Evolutionary conservation across 2,888 invertebrate genomes (phyloP), one percentile per base, ranked within the genome.

Genomic region (Ichneumoninae sp.): DNA sequence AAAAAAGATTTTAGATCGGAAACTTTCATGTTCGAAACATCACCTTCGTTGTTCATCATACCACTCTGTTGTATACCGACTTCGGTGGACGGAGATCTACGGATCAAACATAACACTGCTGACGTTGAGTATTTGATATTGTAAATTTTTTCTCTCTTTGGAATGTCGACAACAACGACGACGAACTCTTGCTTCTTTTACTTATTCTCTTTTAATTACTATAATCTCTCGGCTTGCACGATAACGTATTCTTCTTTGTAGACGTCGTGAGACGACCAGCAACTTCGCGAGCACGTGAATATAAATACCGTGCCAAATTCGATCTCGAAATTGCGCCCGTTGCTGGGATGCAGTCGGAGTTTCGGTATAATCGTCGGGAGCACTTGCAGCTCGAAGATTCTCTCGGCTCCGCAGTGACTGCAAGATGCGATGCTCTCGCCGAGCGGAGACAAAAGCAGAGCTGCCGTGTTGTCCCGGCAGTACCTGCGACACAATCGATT

Each of bases 291-390:
- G 92, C 98, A 98, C 1, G 98, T 97, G 92, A 96, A 98, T 19
- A 98, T 94, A 16, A 98, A 94, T 2, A 98, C 96, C n/a, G 97
- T 98, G 8, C 98, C 97, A 93, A 97, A 98, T 93, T 98, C 98
- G 10, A 95, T 93, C 66, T 93, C 91, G 16, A 95, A 95, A 26
- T 95, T 94, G 2, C 93, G 90, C 83, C 95, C 95, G 47, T 94
- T 94, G 13, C 95, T 95, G 22, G 94, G 93, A 81, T 89, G 88
- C 69, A 97, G 93, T 74, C 94, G 94, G 50, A 98, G 94, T 79
- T 96, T 95, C 26, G 96, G 96, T 78, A 98, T 96, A 52, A 98
- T 94, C 1, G 97, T 96, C 0, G 98, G 97, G 70, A 98, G 94
- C 63, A 98, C 94, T 94, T 98, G 98, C 13, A 98, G 94, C 93